Percentiles rank a stretch among this genome's conserved stretches.
Conservation (phyloP, 2,113 vertebrate species). For the Noctilio leporinus region DNA sequence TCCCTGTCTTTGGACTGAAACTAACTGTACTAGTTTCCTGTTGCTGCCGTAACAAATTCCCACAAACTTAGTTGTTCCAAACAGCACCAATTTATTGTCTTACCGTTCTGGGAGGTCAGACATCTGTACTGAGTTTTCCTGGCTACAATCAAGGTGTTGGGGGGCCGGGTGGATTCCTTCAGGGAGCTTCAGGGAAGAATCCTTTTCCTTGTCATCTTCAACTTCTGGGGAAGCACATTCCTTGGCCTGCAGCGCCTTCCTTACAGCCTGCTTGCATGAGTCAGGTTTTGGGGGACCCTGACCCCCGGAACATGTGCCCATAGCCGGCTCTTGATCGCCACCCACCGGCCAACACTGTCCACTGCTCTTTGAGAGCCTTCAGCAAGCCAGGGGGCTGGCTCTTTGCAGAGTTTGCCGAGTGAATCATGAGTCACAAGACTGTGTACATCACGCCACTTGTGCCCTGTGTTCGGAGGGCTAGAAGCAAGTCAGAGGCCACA, state of each 20-base stretch:
- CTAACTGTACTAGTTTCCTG: neutral
- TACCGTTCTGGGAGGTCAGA: neutral
- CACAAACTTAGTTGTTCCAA: neutral
- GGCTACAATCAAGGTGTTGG: neutral
- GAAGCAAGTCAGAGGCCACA: neutral
- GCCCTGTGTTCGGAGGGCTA: neutral
- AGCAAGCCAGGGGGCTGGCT: neutral
- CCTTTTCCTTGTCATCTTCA: neutral
- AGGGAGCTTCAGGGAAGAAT: neutral
- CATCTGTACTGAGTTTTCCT: neutral
- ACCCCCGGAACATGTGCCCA: neutral
- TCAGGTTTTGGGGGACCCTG: neutral
- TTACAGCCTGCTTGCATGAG: neutral
- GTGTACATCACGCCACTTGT: neutral
- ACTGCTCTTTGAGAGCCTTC: neutral
- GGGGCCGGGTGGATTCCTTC: neutral
- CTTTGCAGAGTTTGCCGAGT: neutral
- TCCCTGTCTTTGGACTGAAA: neutral
- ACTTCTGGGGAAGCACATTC: neutral
- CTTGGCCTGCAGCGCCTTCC: neutral
- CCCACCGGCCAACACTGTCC: rapidly evolving
- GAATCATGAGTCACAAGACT: neutral
- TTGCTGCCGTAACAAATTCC: too few species aligned
- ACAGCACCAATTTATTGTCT: neutral
- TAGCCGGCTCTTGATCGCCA: neutral